Conservation (phyloP, 2,113 vertebrate species). For the Oenanthe oenanthe region DNA sequence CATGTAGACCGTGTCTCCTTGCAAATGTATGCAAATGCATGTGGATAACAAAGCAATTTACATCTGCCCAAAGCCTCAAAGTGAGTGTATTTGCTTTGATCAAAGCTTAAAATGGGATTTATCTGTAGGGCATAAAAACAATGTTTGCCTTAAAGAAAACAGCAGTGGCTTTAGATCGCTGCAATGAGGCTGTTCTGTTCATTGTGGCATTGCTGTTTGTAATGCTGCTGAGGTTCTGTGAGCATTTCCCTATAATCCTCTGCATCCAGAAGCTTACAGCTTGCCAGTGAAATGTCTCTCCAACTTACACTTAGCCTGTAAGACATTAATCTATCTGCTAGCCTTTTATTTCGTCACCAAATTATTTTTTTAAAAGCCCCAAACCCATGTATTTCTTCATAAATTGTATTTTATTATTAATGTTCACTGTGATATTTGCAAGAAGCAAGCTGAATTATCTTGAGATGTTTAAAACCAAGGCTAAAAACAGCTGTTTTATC, state of each 20-base stretch:
- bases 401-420: background rate
- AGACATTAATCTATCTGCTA: conserved; percentile 21
- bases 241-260: conserved; percentile 48
- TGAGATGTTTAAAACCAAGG: background rate
- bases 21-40: conserved; percentile 81
- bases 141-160: conserved; percentile 70
- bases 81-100: conserved; percentile 78
- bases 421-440: background rate
- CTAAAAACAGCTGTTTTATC: background rate
- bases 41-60: conserved; percentile 76
- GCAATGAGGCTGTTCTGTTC: conserved; percentile 35
- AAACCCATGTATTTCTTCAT: background rate
- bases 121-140: conserved; percentile 77
- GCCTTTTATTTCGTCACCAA: background rate
- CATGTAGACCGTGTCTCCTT: conserved; percentile 50
- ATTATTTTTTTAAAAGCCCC: background rate
- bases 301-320: background rate
- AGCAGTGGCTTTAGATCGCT: conserved; percentile 57
- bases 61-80: conserved; percentile 76
- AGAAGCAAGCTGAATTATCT: background rate
- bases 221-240: conserved; percentile 26
- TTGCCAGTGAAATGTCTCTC: conserved; percentile 21
- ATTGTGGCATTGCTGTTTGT: conserved; percentile 32
- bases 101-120: conserved; percentile 79
- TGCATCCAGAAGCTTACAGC: conserved; percentile 25